These are phyloP conservation scores for Cyanocitta stelleri DNA, from an alignment of 2,113 vertebrate genomes.

Conservation along the genomic window DNA sequence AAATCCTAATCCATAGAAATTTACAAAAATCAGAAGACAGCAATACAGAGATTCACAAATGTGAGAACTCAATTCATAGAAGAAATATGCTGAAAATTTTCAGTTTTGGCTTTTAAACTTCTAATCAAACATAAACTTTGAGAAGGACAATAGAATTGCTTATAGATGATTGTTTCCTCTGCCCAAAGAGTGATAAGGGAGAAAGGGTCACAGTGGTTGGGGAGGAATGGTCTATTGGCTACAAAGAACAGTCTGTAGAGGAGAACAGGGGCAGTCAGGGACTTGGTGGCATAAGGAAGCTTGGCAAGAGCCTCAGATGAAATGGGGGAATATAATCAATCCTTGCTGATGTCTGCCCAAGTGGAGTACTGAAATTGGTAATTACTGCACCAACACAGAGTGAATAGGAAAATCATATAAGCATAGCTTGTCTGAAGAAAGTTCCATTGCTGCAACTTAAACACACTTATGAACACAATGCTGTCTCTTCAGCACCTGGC, in stretches of 20 bases:
- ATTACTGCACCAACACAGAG: background rate
- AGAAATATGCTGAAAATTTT: background rate
- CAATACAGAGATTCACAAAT: background rate
- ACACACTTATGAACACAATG: rapidly evolving
- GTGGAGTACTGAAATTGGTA: background rate
- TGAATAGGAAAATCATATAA: background rate
- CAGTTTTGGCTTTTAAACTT: background rate
- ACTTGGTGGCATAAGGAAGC: background rate
- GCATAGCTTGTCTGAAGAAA: background rate
- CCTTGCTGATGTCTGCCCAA: background rate
- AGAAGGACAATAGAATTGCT: background rate
- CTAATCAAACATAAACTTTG: background rate
- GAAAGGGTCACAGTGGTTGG: background rate
- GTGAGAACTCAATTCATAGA: background rate
- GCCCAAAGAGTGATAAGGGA: background rate
- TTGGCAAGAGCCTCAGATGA: background rate
- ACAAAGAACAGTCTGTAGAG: background rate
- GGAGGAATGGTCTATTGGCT: background rate
- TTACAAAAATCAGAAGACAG: background rate
- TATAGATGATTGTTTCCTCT: background rate
- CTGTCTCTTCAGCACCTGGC: background rate
- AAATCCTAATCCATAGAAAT: background rate
- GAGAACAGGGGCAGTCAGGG: background rate
- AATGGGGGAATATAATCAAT: background rate
- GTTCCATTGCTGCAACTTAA: background rate